Base-by-base conservation (phyloP, 2,797 vertebrate species). In the Lutjanus argentimaculatus region DNA sequence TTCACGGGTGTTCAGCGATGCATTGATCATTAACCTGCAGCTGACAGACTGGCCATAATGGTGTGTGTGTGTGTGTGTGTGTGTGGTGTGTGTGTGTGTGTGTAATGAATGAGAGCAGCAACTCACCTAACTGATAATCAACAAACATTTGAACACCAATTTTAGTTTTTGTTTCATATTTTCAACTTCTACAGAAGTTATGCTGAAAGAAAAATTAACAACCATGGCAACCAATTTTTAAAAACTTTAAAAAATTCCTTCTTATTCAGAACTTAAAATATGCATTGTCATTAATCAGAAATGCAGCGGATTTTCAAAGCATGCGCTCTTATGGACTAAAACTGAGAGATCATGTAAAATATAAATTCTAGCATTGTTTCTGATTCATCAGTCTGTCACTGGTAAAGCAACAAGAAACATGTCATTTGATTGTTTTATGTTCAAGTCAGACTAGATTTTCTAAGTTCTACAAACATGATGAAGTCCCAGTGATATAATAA, bases 281-380 rank as follows among this genome's bases (percentile, higher is more conserved):
- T 56, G 12, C 49, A 0, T 63, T 67, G 45, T 46, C 22, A 42
- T 58, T 0, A 30, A 19, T 12, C 8, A 49, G 14, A 52, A 51
- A 45, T 22, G 1, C 43, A 14, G 3, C 43, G 42, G 55, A 36
- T 46, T 72, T 82, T 49, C 25, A 42, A 22, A 48, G 7, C 58
- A 46, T 17, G 55, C 19, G 48, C 25, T 51, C 14, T 46, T 55
- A 10, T 42, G 14, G 14, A 56, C 7, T 53, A 7, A 19, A 53
- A 67, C 16, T 25, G n/a, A 67, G 5, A 46, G 10, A 52, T 67
- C 6, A 19, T 57, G 43, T 42, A 6, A 72, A 79, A 65, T 57
- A 67, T 70, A 16, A 1, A 62, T 22, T 21, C 16, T 7, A 9
- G 22, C n/a, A 22, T 53, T 48, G 43, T 43, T 59, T 22, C 46